Conservation (phyloP, 2,888 invertebrate species). For the Allygus modestus region DNA sequence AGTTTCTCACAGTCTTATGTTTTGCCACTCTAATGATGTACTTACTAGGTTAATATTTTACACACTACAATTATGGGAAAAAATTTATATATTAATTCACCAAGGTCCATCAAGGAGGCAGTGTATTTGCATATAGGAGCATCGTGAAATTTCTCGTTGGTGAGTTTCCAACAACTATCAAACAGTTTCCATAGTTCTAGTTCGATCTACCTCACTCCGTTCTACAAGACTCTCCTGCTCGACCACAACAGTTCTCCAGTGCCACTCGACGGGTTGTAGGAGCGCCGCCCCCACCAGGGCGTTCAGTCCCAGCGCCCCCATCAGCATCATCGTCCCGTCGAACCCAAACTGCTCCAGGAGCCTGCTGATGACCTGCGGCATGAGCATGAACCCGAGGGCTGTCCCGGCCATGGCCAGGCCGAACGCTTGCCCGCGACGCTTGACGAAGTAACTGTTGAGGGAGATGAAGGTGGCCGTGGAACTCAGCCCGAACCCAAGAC, state of each 20-base stretch:
- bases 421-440: conserved; percentile 83
- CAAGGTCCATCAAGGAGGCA: too few relatives aligned
- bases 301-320: conserved; percentile 81
- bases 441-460: conserved; percentile 84
- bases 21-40: too few relatives aligned
- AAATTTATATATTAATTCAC: too few relatives aligned
- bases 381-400: conserved; percentile 85
- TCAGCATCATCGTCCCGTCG: conserved; percentile 80
- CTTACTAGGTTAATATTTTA: too few relatives aligned
- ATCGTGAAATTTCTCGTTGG: too few relatives aligned
- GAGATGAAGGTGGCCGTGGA: conserved; percentile 85
- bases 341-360: conserved; percentile 82
- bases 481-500: conserved; percentile 83
- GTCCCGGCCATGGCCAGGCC: conserved; percentile 87
- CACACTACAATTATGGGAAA: too few relatives aligned
- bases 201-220: too few relatives aligned
- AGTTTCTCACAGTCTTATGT: too few relatives aligned
- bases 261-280: conserved; percentile 78
- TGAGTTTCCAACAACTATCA: too few relatives aligned
- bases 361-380: conserved; percentile 84
- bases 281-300: conserved; percentile 76
- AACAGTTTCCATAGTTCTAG: too few relatives aligned
- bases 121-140: too few relatives aligned
- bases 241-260: conserved; percentile 73
- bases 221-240: neutral